Evolutionary conservation across 2,888 invertebrate genomes (phyloP).

Genomic region (Choreutis nemorana): DNA sequence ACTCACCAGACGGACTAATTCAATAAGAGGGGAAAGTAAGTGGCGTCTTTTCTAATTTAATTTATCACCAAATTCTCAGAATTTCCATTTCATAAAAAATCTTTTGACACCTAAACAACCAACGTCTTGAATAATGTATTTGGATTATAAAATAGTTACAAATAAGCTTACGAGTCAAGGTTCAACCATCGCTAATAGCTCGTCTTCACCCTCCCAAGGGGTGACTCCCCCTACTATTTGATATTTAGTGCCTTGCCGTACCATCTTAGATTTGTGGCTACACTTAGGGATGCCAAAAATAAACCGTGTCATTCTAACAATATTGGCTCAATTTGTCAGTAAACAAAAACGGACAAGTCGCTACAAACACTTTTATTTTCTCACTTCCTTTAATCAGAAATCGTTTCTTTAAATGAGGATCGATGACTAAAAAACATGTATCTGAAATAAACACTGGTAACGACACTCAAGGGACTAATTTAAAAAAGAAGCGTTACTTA

Average conservation of each 20-base stretch:
- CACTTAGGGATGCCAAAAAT: slow-evolving; percentile 33
- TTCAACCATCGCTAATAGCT: slow-evolving; percentile 49
- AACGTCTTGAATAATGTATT: no score
- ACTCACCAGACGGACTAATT: no score
- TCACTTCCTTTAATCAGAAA: not conserved
- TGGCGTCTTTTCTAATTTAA: no score
- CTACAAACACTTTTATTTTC: slow-evolving; percentile 3
- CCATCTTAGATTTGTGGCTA: slow-evolving; percentile 58
- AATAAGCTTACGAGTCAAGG: slow-evolving; percentile 38
- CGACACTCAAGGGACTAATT: slow-evolving; percentile 36
- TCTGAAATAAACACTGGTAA: slow-evolving; percentile 33
- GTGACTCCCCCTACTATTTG: slow-evolving; percentile 30
- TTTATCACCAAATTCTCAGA: no score
- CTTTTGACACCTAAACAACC: no score
- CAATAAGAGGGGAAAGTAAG: no score
- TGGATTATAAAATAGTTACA: slow-evolving; percentile 28
- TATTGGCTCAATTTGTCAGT: slow-evolving; percentile 23
- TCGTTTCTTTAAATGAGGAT: no score
- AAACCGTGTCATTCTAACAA: slow-evolving; percentile 21
- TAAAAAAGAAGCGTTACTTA: slow-evolving; percentile 44
- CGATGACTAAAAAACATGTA: slow-evolving; percentile 24
- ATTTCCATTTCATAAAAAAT: slow-evolving; percentile 2
- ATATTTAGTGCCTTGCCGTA: slow-evolving; percentile 59
- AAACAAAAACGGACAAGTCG: no score
- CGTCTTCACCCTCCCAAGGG: slow-evolving; percentile 31